These are phyloP conservation scores for Canis aureus DNA, from an alignment of 2,113 vertebrate species.

Conservation along the genomic window DNA sequence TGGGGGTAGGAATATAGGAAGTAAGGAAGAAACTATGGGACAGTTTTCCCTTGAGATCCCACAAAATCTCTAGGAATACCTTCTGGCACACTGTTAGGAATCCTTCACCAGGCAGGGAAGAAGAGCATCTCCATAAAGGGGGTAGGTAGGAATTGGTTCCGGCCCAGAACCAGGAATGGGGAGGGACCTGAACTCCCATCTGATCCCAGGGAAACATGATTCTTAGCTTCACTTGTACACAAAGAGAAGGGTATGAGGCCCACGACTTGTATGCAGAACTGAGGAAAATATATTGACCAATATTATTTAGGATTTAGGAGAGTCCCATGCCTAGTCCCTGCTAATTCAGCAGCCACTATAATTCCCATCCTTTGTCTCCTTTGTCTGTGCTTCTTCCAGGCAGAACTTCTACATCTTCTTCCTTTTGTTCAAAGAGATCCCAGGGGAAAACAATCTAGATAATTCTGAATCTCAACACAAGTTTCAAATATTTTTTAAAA, in stretches of 20 bases:
- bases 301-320: background rate
- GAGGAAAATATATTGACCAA: background rate
- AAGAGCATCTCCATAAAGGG: background rate
- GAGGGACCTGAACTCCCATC: background rate
- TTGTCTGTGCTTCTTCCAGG: background rate
- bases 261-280: background rate
- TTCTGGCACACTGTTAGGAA: background rate
- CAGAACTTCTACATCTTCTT: background rate
- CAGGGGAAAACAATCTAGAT: background rate
- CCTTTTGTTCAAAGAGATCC: background rate
- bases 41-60: background rate
- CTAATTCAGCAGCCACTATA: background rate
- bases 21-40: background rate
- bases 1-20: background rate
- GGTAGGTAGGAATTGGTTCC: background rate
- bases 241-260: background rate
- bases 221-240: background rate
- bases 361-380: background rate
- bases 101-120: background rate
- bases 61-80: background rate
- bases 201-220: background rate
- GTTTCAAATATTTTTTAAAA: background rate
- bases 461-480: background rate
- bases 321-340: background rate
- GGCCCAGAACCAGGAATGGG: background rate